Evolutionary conservation across 2,888 invertebrate genomes (phyloP), one percentile per base, ranked within the genome.

Genomic region (Drosophila aldrichi): DNA sequence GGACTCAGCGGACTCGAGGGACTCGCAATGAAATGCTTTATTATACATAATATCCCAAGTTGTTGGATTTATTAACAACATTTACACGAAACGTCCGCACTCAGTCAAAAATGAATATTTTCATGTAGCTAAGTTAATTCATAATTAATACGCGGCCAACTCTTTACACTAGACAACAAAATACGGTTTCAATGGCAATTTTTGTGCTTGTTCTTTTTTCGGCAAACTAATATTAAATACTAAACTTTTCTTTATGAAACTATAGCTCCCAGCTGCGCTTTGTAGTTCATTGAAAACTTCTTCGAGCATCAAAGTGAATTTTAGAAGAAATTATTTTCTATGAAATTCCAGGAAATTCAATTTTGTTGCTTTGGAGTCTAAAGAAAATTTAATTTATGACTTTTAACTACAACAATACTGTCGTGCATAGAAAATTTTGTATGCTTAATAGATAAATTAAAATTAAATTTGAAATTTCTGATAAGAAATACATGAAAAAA

Each of bases 11-110:
- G 20, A 46, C 44, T 67, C 85, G 74, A 88, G 66, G 74, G 82
- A 85, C 63, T 68, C 65, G 70, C 60, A 74, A 81, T 79, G 59
- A 79, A 70, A 74, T 79, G 77, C 34, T 70, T 75, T 74, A 74
- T 74, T 75, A 63, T 67, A 54, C 63, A 66, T 62, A 61, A 77
- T 70, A 70, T 40, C 52, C 57, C 51, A 62, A 74, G 72, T 68
- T 60, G 10, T 34, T 40, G 63, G 29, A 57, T 59, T 69, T 36
- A 74, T 74, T 65, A 63, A 70, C 79, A 60, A 46, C 44, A 40
- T 44, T 44, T 38, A 22, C 12, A 38, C 32, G 16, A 14, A 29
- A 16, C 10, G 14, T 10, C 32, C 25, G 12, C 62, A 66, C 20
- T 52, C 40, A 46, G 32, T 52, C 46, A 34, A 1, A 58, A 38